Conservation (phyloP, 2,888 invertebrate species). For the Hoplodrina ambigua region DNA sequence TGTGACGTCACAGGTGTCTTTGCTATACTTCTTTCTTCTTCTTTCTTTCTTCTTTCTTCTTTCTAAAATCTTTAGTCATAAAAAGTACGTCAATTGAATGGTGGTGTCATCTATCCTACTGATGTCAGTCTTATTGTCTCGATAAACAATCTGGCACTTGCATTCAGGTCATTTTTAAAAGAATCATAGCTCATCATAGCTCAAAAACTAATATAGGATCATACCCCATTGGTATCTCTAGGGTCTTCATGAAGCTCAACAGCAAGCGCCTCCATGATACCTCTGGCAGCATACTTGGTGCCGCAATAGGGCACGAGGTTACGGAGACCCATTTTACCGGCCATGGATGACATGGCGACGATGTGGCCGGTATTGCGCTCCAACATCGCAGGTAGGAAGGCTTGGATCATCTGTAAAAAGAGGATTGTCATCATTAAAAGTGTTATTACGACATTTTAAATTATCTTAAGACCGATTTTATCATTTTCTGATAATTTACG, state of each 20-base stretch:
- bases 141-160: too few relatives aligned
- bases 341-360: slow-evolving; percentile 93
- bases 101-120: too few relatives aligned
- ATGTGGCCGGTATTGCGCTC: slow-evolving; percentile 93
- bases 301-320: slow-evolving; percentile 95
- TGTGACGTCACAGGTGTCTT: too few relatives aligned
- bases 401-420: slow-evolving; percentile 91
- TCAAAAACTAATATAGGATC: not conserved
- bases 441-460: not conserved
- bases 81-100: too few relatives aligned
- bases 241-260: slow-evolving; percentile 93
- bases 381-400: slow-evolving; percentile 94
- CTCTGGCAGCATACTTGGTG: slow-evolving; percentile 95
- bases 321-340: slow-evolving; percentile 92
- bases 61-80: too few relatives aligned
- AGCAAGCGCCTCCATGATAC: slow-evolving; percentile 95
- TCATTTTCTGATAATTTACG: too few relatives aligned
- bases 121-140: too few relatives aligned
- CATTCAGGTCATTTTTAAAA: too few relatives aligned
- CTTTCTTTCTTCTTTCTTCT: too few relatives aligned
- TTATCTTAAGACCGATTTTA: too few relatives aligned
- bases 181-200: too few relatives aligned
- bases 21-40: too few relatives aligned
- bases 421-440: not conserved
- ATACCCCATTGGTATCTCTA: slow-evolving; percentile 78